Base-by-base conservation (phyloP, 2,797 vertebrate species). In the Crocidura indochinensis region DNA sequence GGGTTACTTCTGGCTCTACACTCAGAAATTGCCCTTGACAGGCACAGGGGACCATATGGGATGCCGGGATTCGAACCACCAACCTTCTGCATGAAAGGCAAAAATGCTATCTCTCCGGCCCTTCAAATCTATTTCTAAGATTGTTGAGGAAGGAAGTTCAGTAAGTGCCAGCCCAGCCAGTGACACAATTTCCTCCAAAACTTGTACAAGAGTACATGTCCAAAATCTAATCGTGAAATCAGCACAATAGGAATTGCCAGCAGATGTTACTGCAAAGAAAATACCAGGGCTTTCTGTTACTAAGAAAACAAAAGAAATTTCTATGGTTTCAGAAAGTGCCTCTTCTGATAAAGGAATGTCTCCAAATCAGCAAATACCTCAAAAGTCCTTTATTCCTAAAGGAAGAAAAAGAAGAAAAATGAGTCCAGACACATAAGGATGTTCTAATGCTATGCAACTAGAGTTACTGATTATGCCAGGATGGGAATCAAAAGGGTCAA, bases 381-480 rank as follows among this genome's bases (percentile, higher is more conserved):
- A 91, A 46, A 87, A 2, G 0, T 77, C 94, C 71, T 6, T 75
- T 93, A 96, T 96, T 90, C 94, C 97, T 31, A 95, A 94, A 62
- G 97, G 96, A 96, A 96, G 97, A 24, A 97, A 94, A 87, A 98
- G 96, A 84, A 96, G 95, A 65, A 98, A 95, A 20, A 38, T 49
- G 51, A 84, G 78, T 74, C 6, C 47, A 84, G 95, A 90, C 56
- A 91, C 84, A 15, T 38, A 62, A 81, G 93, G 96, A 98, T 93
- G 96, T 96, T 0, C 94, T 97, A 0, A 14, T 97, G 87, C 97
- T 97, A 71, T 97, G 98, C 89, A 98, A 60, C 96, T 97, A 19
- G 97, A 98, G 82, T 97, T 96, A 9, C 97, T 97, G 0, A 31
- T 97, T 10, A 98, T 98, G 68, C 97, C 98, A 96, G 98, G 95